Base-by-base conservation (phyloP, 2,888 invertebrate species). In the Acleris emargana region DNA sequence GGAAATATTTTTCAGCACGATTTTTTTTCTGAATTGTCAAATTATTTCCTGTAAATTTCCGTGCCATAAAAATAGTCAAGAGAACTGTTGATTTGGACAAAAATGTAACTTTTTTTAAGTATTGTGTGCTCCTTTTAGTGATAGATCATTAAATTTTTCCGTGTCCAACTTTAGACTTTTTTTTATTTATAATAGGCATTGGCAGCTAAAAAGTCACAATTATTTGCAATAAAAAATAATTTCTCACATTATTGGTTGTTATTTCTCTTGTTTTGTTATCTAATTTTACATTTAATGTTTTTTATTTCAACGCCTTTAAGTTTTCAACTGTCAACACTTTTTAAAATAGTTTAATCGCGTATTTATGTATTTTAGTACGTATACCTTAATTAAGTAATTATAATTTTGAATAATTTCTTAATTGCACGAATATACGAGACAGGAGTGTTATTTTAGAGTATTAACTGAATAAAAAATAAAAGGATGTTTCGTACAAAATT, bases 341-440 rank as follows among this genome's bases (percentile, higher is more conserved):
- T 79, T 62, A 68, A 73, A 72, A 68, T 83, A 82, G 83, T 82
- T 84, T 84, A 87, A 86, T 83, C 82, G 73, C 83, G 77, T 89
- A 88, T 90, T 89, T 89, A 88, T 87, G 79, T 89, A 86, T 86
- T 82, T 82, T 86, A 88, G 87, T 78, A 86, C 81, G 78, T 90
- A n/a, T n/a, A 90, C 89, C 81, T 83, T 91, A 87, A 83, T 80
- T 82, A 84, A 87, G 84, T 86, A 80, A 83, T 82, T 81, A 78
- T 76, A 80, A 80, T 77, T 79, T 79, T 81, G 79, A 64, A 69
- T 68, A 75, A 77, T 74, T 79, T 76, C 73, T 73, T 77, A 72
- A 80, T 73, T 73, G 76, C 76, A 73, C 73, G 72, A 79, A 82
- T 57, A 57, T 45, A 81, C 80, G 73, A 77, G 68, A 73, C 77